Base-by-base conservation (phyloP, 2,888 invertebrate species). In the Tetragonula carbonaria region DNA sequence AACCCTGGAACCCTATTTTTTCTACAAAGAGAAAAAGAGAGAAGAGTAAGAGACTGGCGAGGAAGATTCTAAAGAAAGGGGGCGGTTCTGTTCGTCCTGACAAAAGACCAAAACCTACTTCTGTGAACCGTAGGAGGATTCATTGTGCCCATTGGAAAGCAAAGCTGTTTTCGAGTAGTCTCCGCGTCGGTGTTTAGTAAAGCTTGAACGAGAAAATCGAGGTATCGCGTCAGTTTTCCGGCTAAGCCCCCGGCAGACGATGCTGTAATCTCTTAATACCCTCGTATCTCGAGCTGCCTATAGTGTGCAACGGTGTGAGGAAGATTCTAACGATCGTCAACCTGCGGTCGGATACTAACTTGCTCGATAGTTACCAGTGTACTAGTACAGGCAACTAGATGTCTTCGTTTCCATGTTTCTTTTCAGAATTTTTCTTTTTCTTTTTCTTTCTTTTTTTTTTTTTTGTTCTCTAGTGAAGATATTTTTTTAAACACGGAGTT, bases 221-320 rank as follows among this genome's bases (percentile, higher is more conserved):
- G 85, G 72, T 75, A 62, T 74, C 68, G 63, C 63, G 84, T 59
- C 80, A 28, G 59, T 63, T 70, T 67, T 68, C 33, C 28, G 75
- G 53, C 62, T 81, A 82, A 87, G 86, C 78, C 84, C 59, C 65
- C 33, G 70, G 38, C 74, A 65, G 72, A 82, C 75, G 82, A 86
- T 84, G 74, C 63, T 74, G 66, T 80, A 78, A 80, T 77, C 86
- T 76, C 76, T 82, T 81, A 76, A 88, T 83, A 86, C 74, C 78
- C 74, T 75, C 71, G 78, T 77, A 77, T 72, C 80, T 74, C 67
- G 63, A 63, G 51, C 50, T 74, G 68, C 67, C 55, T 62, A 28
- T 68, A 51, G 57, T 3, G 8, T 28, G 38, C 59, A 63, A 75
- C 62, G n/a, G n/a, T 8, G 70, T 28, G 28, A 73, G n/a, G 18